phyloP scores from a whole-genome alignment of 2,113 vertebrate species.

The Chionodraco myersi region DNA sequence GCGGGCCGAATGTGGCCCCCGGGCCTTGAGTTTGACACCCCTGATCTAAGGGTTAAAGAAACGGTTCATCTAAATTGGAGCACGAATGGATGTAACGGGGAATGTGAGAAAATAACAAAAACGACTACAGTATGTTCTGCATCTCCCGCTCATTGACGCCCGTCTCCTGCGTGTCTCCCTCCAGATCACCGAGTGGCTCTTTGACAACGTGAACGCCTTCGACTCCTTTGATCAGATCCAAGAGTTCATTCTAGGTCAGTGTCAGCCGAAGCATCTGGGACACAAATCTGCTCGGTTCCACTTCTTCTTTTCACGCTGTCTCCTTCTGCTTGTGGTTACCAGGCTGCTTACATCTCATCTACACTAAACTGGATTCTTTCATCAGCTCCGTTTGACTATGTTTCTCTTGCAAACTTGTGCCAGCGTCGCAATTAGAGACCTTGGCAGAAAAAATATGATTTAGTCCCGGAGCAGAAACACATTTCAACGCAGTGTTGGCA shows the following conservation, averaged over 20 bases:
- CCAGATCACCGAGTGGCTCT: slow-evolving; percentile 93
- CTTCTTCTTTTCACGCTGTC: slow-evolving; percentile 12
- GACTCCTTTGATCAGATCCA: slow-evolving; percentile 92
- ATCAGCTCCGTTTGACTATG: slow-evolving; percentile 45
- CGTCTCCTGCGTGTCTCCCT: slow-evolving; percentile 35
- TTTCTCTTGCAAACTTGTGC: slow-evolving; percentile 11
- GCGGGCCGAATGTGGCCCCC: no score
- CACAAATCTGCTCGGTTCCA: slow-evolving; percentile 10
- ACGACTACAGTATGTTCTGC: no score
- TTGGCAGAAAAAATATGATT: not conserved
- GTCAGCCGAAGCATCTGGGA: slow-evolving; percentile 1
- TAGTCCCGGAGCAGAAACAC: not conserved
- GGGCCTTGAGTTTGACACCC: no score
- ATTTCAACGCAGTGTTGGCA: not conserved
- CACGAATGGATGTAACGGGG: no score
- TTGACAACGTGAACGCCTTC: slow-evolving; percentile 86
- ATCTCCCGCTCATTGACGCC: no score
- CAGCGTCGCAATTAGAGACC: slow-evolving; percentile 30
- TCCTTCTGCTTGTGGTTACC: slow-evolving; percentile 8
- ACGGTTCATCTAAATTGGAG: no score
- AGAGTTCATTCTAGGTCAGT: slow-evolving; percentile 94
- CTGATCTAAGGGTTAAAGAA: no score
- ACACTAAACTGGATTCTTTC: slow-evolving; percentile 39
- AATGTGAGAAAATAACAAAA: no score
- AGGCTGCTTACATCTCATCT: slow-evolving; percentile 33